These are phyloP conservation scores for Drosophila neocordata DNA, from an alignment of 1,140 invertebrate species.

Conservation along the genomic window DNA sequence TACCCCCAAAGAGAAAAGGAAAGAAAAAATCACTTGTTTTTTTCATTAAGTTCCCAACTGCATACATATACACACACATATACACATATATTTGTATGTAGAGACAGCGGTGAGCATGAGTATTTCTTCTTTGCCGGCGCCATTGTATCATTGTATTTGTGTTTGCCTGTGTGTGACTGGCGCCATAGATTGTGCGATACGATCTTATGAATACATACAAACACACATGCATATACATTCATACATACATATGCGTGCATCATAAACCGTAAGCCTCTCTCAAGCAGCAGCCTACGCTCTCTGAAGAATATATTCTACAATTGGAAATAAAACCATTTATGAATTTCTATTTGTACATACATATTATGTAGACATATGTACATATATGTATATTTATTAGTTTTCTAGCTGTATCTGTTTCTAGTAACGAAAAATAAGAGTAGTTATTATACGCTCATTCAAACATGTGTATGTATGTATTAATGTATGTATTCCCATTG, in stretches of 20 bases:
- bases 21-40: slow-evolving; percentile 2
- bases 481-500: slow-evolving; percentile 1
- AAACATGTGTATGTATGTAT: slow-evolving; percentile 1
- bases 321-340: neutral
- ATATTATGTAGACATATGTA: neutral
- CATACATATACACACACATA: slow-evolving; percentile 7
- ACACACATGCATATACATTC: slow-evolving; percentile 8
- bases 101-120: neutral
- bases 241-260: slow-evolving; percentile 2
- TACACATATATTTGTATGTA: slow-evolving; percentile 2
- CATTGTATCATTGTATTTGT: slow-evolving; percentile 7
- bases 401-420: too few species aligned
- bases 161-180: slow-evolving; percentile 10
- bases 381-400: neutral
- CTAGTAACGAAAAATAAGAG: too few species aligned
- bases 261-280: slow-evolving; percentile 5
- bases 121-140: slow-evolving; percentile 16
- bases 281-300: neutral
- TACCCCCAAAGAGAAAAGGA: neutral
- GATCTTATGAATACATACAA: slow-evolving; percentile 6
- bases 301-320: slow-evolving; percentile 7
- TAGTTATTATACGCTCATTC: too few species aligned
- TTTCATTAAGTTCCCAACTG: neutral
- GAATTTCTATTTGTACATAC: neutral
- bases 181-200: slow-evolving; percentile 15